Conservation (phyloP, 1,140 invertebrate genomes). For the Daktulosphaira vitifoliae region DNA sequence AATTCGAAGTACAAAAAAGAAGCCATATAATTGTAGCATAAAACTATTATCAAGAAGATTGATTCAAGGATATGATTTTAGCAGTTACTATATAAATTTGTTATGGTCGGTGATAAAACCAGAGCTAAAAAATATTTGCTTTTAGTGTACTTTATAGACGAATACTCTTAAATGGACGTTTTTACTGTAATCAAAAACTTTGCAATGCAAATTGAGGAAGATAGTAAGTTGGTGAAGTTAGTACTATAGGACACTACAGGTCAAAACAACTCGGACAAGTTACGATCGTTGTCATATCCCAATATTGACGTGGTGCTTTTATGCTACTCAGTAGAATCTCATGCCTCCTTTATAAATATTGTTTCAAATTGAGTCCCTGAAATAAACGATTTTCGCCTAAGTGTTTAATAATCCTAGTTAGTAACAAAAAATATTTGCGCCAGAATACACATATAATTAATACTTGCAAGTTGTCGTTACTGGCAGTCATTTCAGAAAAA, state of each 20-base stretch:
- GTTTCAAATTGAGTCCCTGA: constrained; percentile 96
- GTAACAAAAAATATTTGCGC: constrained; percentile 55
- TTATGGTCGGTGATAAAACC: constrained; percentile 97
- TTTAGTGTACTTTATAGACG: constrained; percentile 95
- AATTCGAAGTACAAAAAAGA: no score
- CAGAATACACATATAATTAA: no score
- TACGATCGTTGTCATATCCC: constrained; percentile 92
- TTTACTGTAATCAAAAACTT: constrained; percentile 98
- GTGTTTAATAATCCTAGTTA: constrained; percentile 58
- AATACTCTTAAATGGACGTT: constrained; percentile 96
- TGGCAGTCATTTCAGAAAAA: no score
- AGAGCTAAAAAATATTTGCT: constrained; percentile 97
- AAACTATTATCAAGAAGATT: no score
- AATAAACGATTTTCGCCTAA: constrained; percentile 95
- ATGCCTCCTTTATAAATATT: constrained; percentile 92
- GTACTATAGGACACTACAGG: constrained; percentile 98
- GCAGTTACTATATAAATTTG: constrained; percentile 83
- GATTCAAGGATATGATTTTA: no score
- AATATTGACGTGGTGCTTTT: constrained; percentile 95
- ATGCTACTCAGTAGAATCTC: constrained; percentile 95
- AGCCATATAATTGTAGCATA: no score
- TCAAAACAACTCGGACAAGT: constrained; percentile 94
- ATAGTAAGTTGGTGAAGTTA: constrained; percentile 85
- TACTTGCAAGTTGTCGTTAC: constrained; percentile 40
- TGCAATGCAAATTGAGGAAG: constrained; percentile 93